These are phyloP conservation scores for Spermophilus dauricus DNA, from an alignment of 2,113 vertebrate species.

Conservation along the genomic window DNA sequence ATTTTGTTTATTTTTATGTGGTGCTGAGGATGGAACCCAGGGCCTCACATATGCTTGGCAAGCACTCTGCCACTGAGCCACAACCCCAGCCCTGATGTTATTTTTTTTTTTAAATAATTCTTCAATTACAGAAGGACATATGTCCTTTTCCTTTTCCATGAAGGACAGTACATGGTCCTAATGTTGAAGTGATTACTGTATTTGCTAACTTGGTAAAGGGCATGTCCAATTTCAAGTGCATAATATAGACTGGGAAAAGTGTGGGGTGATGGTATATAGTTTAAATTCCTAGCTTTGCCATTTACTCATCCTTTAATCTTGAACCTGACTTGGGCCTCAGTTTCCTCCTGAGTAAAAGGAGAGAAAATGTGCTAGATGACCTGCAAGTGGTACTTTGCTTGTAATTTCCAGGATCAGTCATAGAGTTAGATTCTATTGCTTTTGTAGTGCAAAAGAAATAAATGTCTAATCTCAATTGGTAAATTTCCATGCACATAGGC, in stretches of 20 bases:
- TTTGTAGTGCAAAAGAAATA: not conserved
- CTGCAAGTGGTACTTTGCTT: not conserved
- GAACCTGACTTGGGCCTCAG: not conserved
- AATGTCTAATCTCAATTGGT: not conserved
- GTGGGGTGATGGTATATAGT: not conserved
- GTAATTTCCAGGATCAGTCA: not conserved
- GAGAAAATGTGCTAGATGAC: not conserved
- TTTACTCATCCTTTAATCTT: conserved; percentile 26
- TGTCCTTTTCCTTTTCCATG: not conserved
- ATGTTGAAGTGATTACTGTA: not conserved
- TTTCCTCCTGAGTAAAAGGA: conserved; percentile 44
- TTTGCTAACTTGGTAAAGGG: not conserved
- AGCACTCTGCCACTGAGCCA: no score
- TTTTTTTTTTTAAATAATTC: conserved; percentile 32
- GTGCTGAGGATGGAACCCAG: no score
- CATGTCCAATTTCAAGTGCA: not conserved
- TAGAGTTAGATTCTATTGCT: not conserved
- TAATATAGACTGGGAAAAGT: not conserved
- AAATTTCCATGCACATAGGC: not conserved
- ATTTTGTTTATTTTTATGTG: no score
- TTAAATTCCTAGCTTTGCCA: not conserved
- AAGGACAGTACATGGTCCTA: not conserved
- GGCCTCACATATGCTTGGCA: no score
- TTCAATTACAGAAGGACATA: not conserved
- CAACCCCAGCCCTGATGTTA: not conserved